Conservation (phyloP, 1,140 invertebrate species). For the Scaptomyza hsui region DNA sequence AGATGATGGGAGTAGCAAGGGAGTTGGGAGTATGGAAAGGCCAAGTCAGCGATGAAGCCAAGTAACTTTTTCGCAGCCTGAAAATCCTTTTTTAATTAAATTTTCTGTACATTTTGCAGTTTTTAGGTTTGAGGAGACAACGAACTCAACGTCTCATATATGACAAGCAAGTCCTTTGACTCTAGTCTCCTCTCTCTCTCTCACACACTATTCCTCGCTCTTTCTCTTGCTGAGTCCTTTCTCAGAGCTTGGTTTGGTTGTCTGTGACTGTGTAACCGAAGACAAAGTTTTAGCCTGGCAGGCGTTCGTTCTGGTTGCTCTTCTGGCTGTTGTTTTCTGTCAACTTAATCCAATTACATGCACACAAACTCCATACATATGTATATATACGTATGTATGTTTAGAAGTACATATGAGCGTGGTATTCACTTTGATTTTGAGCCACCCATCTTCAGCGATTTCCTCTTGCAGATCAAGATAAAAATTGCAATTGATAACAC, state of each 20-base stretch:
- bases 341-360: constrained; percentile 79
- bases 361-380: constrained; percentile 21
- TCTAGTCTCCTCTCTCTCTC: not conserved
- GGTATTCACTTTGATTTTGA: constrained; percentile 74
- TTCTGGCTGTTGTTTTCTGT: constrained; percentile 54
- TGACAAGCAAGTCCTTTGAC: constrained; percentile 63
- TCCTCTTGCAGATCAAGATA: constrained; percentile 21
- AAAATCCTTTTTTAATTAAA: constrained; percentile 82
- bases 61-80: constrained; percentile 70
- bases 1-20: not conserved
- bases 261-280: constrained; percentile 60
- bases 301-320: constrained; percentile 46
- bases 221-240: constrained; percentile 27
- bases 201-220: not conserved
- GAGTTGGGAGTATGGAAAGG: constrained; percentile 3
- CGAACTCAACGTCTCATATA: constrained; percentile 55
- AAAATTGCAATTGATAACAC: constrained; percentile 57
- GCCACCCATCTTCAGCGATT: constrained; percentile 31
- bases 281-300: constrained; percentile 71
- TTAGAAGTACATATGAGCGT: constrained; percentile 44
- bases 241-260: constrained; percentile 28
- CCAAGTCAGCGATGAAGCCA: constrained; percentile 75
- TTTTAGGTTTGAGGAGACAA: constrained; percentile 70
- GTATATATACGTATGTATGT: constrained; percentile 35
- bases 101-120: constrained; percentile 81